Evolutionary conservation across 2,113 vertebrate species (phyloP).

Genomic region (Herpailurus yagouaroundi): DNA sequence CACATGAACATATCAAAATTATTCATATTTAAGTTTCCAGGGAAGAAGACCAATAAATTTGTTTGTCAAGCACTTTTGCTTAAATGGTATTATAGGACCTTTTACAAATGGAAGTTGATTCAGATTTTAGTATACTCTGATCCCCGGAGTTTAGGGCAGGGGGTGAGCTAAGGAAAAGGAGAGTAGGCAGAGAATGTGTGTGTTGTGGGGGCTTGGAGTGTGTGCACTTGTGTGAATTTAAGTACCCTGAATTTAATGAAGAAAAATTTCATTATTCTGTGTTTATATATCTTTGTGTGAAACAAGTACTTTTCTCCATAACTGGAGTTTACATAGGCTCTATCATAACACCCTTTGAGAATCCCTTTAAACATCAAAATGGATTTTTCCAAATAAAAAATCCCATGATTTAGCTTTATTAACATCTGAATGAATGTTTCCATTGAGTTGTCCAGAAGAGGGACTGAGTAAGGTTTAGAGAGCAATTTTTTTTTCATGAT

Average conservation of each 20-base stretch:
- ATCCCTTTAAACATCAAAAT: slow-evolving; percentile 57
- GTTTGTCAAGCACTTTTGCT: slow-evolving; percentile 2
- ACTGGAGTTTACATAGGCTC: neutral
- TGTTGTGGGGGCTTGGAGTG: neutral
- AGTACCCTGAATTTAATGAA: slow-evolving; percentile 13
- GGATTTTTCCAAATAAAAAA: slow-evolving; percentile 68
- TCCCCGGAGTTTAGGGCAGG: neutral
- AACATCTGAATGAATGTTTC: slow-evolving; percentile 58
- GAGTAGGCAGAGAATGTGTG: neutral
- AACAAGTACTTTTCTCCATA: slow-evolving; percentile 38
- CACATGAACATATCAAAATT: neutral
- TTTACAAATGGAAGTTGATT: slow-evolving; percentile 8
- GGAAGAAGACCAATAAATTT: neutral
- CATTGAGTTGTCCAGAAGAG: slow-evolving; percentile 62
- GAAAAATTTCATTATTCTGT: slow-evolving; percentile 29
- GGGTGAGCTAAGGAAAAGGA: neutral
- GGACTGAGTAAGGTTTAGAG: slow-evolving; percentile 49
- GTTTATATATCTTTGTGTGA: slow-evolving; percentile 22
- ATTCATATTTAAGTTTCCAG: slow-evolving; percentile 5
- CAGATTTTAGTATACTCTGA: neutral
- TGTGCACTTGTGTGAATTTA: neutral
- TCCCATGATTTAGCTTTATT: slow-evolving; percentile 60
- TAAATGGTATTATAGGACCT: neutral
- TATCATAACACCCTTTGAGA: slow-evolving; percentile 55
- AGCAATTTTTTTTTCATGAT: slow-evolving; percentile 46